Percentiles rank a stretch among this genome's conserved stretches.
Evolutionary conservation across 1,140 invertebrate species (phyloP).

Genomic region (Acromyrmex charruanus): DNA sequence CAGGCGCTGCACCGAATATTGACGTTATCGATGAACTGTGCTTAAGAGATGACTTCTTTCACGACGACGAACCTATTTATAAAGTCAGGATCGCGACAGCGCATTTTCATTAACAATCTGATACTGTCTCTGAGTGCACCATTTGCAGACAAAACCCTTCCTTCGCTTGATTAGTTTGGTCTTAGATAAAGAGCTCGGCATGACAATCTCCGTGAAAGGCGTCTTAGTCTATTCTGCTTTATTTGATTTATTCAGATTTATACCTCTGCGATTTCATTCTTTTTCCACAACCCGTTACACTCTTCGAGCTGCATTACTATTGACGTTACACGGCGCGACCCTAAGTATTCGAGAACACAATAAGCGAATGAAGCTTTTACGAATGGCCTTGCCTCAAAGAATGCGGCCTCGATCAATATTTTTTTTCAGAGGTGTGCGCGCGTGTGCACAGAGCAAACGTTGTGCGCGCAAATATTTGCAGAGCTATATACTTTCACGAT

Average conservation of each 20-base stretch:
- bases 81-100: background rate
- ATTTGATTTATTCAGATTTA: background rate
- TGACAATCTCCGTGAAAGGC: background rate
- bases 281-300: background rate
- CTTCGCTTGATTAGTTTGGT: background rate
- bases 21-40: constrained; percentile 36
- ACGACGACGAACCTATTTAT: constrained; percentile 35
- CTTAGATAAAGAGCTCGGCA: background rate
- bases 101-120: constrained; percentile 48
- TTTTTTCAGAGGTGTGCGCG: constrained; percentile 9
- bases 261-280: too few species aligned
- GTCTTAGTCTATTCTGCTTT: background rate
- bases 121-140: background rate
- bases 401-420: constrained; percentile 45
- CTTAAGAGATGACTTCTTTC: constrained; percentile 25
- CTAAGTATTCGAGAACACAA: background rate
- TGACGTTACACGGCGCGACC: background rate
- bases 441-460: constrained; percentile 7
- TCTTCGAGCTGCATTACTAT: background rate
- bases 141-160: background rate
- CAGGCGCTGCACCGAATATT: constrained; percentile 23
- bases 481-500: constrained; percentile 17
- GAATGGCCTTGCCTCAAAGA: constrained; percentile 21
- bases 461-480: constrained; percentile 46
- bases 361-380: constrained; percentile 46